These are phyloP conservation scores for Hemicordylus capensis DNA, from an alignment of 2,113 vertebrate genomes.

Conservation along the genomic window DNA sequence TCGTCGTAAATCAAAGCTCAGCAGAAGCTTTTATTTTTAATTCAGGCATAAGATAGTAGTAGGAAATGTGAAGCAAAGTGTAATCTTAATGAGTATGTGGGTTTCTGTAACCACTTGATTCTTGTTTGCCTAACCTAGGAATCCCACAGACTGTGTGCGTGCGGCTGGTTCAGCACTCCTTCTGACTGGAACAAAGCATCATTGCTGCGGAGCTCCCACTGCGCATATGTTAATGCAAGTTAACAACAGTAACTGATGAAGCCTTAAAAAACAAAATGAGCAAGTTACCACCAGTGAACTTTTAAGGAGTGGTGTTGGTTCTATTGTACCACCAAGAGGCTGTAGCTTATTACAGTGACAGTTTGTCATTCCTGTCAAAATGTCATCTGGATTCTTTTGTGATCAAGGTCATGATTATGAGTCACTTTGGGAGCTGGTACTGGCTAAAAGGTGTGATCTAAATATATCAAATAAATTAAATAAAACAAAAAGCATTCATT, in stretches of 20 bases:
- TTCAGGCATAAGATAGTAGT: constrained; percentile 6
- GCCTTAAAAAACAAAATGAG: not conserved
- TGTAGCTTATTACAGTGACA: not conserved
- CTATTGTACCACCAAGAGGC: not conserved
- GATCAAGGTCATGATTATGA: not conserved
- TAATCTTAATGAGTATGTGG: not conserved
- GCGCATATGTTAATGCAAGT: not conserved
- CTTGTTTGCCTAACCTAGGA: not conserved
- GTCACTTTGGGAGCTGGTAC: too few relatives aligned
- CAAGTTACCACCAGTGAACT: not conserved
- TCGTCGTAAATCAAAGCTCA: constrained; percentile 65
- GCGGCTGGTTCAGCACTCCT: not conserved
- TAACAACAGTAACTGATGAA: not conserved
- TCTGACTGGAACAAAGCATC: not conserved
- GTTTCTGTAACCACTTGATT: constrained; percentile 26
- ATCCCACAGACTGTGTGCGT: not conserved
- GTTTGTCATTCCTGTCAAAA: not conserved
- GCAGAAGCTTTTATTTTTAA: constrained; percentile 8
- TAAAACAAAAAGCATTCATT: too few relatives aligned
- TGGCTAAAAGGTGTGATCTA: too few relatives aligned
- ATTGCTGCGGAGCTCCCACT: not conserved
- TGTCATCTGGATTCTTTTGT: not conserved
- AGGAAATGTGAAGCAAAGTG: constrained; percentile 40
- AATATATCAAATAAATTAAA: too few relatives aligned
- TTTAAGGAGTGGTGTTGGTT: too few relatives aligned